Evolutionary conservation across 2,113 vertebrate genomes (phyloP).

Genomic region (Neogobius melanostomus): DNA sequence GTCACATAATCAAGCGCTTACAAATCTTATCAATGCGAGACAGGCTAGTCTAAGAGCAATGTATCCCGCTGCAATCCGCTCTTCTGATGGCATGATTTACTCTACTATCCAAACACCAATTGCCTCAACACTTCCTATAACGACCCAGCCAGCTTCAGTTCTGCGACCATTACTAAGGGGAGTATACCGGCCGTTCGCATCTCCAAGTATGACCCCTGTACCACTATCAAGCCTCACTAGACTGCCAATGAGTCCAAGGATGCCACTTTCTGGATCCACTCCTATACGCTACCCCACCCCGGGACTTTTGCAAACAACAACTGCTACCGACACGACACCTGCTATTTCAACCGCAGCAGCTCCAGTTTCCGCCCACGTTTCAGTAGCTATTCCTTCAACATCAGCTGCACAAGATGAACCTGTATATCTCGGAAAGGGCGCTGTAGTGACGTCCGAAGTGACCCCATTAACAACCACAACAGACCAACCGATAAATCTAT

Average conservation of each 20-base stretch:
- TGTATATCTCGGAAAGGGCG: constrained; percentile 88
- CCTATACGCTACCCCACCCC: constrained; percentile 83
- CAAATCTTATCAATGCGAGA: constrained; percentile 82
- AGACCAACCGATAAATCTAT: constrained; percentile 76
- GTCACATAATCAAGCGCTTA: constrained; percentile 80
- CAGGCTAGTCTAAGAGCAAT: constrained; percentile 85
- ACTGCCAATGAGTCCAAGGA: constrained; percentile 82
- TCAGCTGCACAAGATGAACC: constrained; percentile 80
- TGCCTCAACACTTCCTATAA: constrained; percentile 95
- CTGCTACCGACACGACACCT: constrained; percentile 38
- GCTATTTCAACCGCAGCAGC: constrained; percentile 45
- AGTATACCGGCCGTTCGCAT: constrained; percentile 84
- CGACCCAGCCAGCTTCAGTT: constrained; percentile 92
- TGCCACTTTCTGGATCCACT: constrained; percentile 78
- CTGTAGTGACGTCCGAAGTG: constrained; percentile 55
- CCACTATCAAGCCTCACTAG: constrained; percentile 87
- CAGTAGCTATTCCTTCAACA: constrained; percentile 40
- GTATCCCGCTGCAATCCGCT: constrained; percentile 88
- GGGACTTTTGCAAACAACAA: constrained; percentile 69
- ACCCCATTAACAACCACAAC: constrained; percentile 47
- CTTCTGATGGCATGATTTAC: constrained; percentile 96
- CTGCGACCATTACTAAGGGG: constrained; percentile 87
- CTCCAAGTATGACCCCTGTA: constrained; percentile 83
- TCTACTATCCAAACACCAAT: constrained; percentile 99
- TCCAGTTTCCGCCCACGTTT: constrained; percentile 35